Evolutionary conservation across 1,140 invertebrate species (phyloP).

Genomic region (Carcinoscorpius rotundicauda): DNA sequence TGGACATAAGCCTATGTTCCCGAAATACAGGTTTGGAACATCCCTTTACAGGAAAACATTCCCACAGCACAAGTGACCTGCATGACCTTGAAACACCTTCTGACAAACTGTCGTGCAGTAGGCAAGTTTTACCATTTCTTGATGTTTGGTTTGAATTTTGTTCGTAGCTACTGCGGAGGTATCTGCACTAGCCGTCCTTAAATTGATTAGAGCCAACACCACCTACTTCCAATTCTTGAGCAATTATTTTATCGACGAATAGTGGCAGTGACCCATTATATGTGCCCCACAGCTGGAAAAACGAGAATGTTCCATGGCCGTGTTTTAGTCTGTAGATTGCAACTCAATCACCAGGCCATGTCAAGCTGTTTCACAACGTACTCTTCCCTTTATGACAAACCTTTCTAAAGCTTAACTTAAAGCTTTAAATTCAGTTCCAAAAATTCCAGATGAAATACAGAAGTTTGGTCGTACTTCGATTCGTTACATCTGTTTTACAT

Average conservation of each 20-base stretch:
- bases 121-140: conserved; percentile 37
- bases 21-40: neutral
- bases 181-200: neutral
- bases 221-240: neutral
- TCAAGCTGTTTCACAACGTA: no score
- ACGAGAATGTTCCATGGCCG: no score
- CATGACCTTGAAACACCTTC: conserved; percentile 27
- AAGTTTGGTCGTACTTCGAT: no score
- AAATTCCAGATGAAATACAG: no score
- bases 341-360: no score
- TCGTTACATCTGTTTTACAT: no score
- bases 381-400: no score
- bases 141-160: neutral
- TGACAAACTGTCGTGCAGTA: conserved; percentile 37
- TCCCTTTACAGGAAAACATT: conserved; percentile 27
- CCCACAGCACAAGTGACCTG: conserved; percentile 59
- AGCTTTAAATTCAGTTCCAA: no score
- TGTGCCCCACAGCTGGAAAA: no score
- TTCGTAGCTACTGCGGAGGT: neutral
- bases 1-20: neutral
- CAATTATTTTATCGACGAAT: neutral
- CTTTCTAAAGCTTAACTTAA: no score
- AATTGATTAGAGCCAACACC: neutral
- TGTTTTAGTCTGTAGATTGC: no score
- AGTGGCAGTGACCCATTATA: neutral